Percentiles rank a stretch among this genome's conserved stretches.
Conservation (phyloP, 1,140 invertebrate species). For the Metopolophium dirhodum region DNA sequence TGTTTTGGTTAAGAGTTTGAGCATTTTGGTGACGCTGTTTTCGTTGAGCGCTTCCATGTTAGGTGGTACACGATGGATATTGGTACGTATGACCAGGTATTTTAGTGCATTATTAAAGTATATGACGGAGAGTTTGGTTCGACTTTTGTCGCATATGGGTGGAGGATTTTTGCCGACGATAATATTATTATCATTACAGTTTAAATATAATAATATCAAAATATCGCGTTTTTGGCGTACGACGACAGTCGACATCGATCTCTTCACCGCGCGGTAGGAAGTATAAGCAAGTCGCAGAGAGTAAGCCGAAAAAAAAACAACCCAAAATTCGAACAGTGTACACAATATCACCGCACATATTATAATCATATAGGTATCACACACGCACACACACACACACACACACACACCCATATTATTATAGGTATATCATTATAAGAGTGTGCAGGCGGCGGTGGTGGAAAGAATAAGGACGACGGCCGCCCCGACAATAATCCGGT, state of each 20-base stretch:
- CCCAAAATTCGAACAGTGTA: background rate
- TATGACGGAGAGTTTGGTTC: too few species aligned
- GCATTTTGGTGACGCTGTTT: too few species aligned
- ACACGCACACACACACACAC: too few species aligned
- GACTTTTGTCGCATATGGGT: too few species aligned
- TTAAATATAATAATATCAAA: background rate
- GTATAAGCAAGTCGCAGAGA: background rate
- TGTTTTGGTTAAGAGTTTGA: too few species aligned
- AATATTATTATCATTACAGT: background rate
- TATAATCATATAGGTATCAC: background rate
- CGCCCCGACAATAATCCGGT: slow-evolving; percentile 13
- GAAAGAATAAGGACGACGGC: background rate
- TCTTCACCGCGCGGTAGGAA: background rate
- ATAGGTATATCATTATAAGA: background rate
- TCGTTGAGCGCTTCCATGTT: too few species aligned
- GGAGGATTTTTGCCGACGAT: background rate
- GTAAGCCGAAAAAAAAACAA: background rate
- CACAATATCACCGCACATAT: too few species aligned
- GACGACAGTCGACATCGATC: background rate
- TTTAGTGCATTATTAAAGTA: too few species aligned
- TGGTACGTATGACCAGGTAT: too few species aligned
- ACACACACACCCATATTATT: too few species aligned
- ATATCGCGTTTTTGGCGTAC: background rate
- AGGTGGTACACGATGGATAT: too few species aligned
- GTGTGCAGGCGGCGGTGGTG: background rate